phyloP scores from a whole-genome alignment of 2,113 vertebrate genomes.

The Eulemur macaco region DNA sequence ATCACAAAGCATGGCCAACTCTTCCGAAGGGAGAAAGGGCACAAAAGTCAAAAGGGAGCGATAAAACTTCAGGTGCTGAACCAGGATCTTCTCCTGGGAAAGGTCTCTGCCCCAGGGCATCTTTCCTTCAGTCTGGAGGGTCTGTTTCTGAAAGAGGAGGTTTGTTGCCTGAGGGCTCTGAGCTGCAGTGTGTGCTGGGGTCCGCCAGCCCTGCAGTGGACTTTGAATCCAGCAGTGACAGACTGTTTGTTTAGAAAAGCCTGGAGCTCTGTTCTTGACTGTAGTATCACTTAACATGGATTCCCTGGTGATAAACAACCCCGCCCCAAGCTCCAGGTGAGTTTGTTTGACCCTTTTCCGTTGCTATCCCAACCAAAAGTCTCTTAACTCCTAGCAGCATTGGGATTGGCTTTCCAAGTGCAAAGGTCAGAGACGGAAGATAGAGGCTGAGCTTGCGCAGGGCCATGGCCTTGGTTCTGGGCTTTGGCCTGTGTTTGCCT shows the following conservation, averaged over 20 bases:
- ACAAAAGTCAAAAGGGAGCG: neutral
- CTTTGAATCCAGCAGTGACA: neutral
- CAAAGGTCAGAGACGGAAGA: neutral
- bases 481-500: neutral
- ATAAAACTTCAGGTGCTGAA: neutral
- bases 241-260: slow-evolving; percentile 10
- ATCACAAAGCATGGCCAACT: neutral
- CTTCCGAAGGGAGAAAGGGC: neutral
- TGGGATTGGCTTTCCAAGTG: neutral
- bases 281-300: neutral
- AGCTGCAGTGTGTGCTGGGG: neutral
- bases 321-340: neutral
- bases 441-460: neutral
- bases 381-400: neutral
- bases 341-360: slow-evolving; percentile 17
- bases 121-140: neutral
- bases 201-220: neutral
- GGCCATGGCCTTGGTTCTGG: neutral
- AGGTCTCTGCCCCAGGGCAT: neutral
- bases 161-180: neutral
- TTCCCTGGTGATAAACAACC: neutral
- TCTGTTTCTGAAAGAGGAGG: neutral
- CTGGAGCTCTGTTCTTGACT: neutral
- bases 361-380: neutral
- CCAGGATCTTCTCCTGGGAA: neutral